A percentile compares a stretch with the other conserved stretches of the same genome.
Evolutionary conservation across 2,113 vertebrate genomes (phyloP).

Genomic region (Lepidothrix coronata): DNA sequence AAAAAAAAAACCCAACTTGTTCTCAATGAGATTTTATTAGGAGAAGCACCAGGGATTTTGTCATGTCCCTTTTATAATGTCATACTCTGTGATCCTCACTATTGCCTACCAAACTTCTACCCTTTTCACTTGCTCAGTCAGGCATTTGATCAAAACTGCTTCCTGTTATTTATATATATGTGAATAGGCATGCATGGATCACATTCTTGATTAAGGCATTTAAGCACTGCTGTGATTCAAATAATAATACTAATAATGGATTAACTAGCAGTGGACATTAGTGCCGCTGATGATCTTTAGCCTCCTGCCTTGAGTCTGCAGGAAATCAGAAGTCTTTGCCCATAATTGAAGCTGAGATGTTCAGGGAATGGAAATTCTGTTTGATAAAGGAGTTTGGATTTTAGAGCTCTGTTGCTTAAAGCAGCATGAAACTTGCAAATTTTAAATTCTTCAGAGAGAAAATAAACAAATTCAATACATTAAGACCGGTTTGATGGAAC

Average conservation of each 20-base stretch:
- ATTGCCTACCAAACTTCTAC: neutral
- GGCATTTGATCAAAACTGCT: neutral
- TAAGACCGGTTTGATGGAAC: neutral
- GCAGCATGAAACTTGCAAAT: neutral
- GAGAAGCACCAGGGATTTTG: neutral
- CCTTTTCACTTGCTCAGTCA: neutral
- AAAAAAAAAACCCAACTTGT: neutral
- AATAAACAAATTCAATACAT: neutral
- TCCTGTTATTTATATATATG: neutral
- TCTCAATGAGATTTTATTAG: neutral
- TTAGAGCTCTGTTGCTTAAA: neutral
- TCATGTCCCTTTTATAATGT: neutral
- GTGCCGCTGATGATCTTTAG: slow-evolving; percentile 22
- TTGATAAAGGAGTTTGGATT: neutral
- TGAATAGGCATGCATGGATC: neutral
- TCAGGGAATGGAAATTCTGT: neutral
- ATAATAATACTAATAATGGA: slow-evolving; percentile 26
- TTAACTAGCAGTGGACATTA: slow-evolving; percentile 29
- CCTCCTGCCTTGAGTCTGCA: slow-evolving; percentile 42
- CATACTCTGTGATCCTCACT: neutral
- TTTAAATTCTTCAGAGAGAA: neutral
- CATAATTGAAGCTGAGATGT: neutral
- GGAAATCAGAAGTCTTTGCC: neutral
- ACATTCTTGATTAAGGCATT: neutral
- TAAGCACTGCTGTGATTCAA: neutral